Evolutionary conservation across 1,140 invertebrate species (phyloP).

Genomic region (Batillaria attramentaria): DNA sequence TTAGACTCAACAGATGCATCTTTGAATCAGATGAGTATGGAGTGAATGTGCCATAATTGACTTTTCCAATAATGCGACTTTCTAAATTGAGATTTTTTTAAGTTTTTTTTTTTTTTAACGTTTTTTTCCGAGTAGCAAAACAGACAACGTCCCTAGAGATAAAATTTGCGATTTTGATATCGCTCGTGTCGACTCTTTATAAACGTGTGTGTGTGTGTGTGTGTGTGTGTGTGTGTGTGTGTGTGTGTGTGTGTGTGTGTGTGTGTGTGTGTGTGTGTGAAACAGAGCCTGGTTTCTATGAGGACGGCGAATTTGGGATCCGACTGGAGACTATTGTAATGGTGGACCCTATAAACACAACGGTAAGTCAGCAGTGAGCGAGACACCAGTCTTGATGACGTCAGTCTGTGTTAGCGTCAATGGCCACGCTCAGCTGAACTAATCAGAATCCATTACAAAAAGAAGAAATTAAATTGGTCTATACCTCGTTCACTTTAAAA

Average conservation of each 20-base stretch:
- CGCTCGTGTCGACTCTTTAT: background rate
- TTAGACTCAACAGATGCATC: too few species aligned
- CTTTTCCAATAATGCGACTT: too few species aligned
- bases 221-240: background rate
- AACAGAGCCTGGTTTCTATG: conserved; percentile 81
- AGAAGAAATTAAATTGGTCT: background rate
- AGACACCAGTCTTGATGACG: background rate
- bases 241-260: background rate
- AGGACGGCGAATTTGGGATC: conserved; percentile 88
- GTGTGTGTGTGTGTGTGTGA: conserved; percentile 76
- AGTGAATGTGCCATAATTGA: too few species aligned
- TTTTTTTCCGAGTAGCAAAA: too few species aligned
- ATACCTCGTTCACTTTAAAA: background rate
- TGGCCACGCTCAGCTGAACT: background rate
- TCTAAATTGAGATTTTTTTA: too few species aligned
- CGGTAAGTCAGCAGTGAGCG: conserved; percentile 43
- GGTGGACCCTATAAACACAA: conserved; percentile 75
- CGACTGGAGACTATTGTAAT: conserved; percentile 85
- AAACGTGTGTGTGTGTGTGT: background rate
- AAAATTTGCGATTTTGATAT: too few species aligned
- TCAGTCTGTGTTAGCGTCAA: background rate
- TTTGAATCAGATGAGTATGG: too few species aligned
- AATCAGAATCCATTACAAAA: background rate
- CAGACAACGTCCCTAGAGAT: too few species aligned
- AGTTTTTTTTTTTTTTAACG: too few species aligned